Evolutionary conservation across 2,113 vertebrate species (phyloP).

Genomic region (Sebastes schlegelii): DNA sequence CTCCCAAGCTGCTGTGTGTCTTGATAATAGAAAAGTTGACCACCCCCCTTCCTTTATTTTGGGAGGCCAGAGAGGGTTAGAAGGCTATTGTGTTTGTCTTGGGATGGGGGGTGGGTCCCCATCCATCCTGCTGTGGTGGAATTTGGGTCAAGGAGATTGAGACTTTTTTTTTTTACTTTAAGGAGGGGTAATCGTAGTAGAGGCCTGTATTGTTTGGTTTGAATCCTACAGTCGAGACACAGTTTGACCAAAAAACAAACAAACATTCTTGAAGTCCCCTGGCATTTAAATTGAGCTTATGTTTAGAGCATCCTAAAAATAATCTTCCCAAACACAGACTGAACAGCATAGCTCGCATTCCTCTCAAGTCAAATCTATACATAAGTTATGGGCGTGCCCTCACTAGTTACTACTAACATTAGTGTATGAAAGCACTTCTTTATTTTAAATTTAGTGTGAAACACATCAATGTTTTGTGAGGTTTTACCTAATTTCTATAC

Average conservation of each 20-base stretch:
- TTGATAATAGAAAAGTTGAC: slow-evolving; percentile 58
- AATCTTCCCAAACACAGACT: slow-evolving; percentile 32
- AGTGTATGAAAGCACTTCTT: slow-evolving; percentile 3
- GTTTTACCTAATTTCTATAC: not conserved
- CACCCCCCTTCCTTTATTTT: slow-evolving; percentile 65
- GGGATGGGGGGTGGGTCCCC: slow-evolving; percentile 67
- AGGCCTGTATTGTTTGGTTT: slow-evolving; percentile 67
- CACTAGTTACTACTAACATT: not conserved
- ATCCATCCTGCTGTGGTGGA: slow-evolving; percentile 81
- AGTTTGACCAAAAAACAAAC: slow-evolving; percentile 51
- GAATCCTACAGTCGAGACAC: slow-evolving; percentile 41
- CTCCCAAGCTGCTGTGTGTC: slow-evolving; percentile 27
- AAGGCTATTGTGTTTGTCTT: slow-evolving; percentile 77
- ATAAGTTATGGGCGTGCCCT: slow-evolving; percentile 41
- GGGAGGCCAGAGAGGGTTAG: slow-evolving; percentile 60
- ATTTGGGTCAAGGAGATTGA: slow-evolving; percentile 82
- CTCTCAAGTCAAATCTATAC: slow-evolving; percentile 39
- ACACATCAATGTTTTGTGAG: not conserved
- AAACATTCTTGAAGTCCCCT: slow-evolving; percentile 41
- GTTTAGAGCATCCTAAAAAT: slow-evolving; percentile 64
- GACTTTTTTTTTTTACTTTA: slow-evolving; percentile 55
- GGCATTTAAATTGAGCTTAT: slow-evolving; percentile 50
- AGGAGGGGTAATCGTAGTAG: slow-evolving; percentile 57
- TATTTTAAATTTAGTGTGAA: slow-evolving; percentile 10
- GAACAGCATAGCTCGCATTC: slow-evolving; percentile 67